Percentiles rank a stretch among this genome's conserved stretches.
phyloP scores from a whole-genome alignment of 1,140 invertebrate species.

The Chrysoperla carnea region DNA sequence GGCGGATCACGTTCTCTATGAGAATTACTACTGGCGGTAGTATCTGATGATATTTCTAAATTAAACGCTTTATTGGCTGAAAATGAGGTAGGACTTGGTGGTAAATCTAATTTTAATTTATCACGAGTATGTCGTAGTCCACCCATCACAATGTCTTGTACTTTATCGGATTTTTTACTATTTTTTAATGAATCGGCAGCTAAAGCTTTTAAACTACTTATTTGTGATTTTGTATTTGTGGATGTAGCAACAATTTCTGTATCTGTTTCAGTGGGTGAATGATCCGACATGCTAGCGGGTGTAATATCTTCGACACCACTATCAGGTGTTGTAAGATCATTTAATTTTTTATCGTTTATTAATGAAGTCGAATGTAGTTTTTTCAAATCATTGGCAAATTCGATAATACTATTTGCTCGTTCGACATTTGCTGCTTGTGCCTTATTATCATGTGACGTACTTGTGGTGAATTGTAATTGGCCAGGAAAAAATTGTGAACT shows the following conservation, averaged over 20 bases:
- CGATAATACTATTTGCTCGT: not conserved
- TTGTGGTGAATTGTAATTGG: constrained; percentile 4
- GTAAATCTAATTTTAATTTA: constrained; percentile 49
- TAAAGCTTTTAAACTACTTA: constrained; percentile 9
- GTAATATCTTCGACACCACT: constrained; percentile 37
- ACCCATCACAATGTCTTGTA: constrained; percentile 29
- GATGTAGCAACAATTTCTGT: not conserved
- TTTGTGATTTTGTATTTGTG: constrained; percentile 13
- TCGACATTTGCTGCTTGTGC: not conserved
- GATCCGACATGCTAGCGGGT: constrained; percentile 23
- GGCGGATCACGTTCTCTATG: constrained; percentile 15
- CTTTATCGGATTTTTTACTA: constrained; percentile 10
- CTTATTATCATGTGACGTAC: not conserved
- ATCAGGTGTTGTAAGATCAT: constrained; percentile 30
- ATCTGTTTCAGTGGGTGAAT: not conserved
- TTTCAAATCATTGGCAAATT: not conserved
- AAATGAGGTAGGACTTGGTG: constrained; percentile 27
- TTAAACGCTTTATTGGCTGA: constrained; percentile 13
- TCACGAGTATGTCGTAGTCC: constrained; percentile 53
- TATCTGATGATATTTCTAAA: constrained; percentile 5
- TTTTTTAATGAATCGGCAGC: constrained; percentile 14
- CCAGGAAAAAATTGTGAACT: constrained; percentile 57
- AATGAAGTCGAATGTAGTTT: not conserved
- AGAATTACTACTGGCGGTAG: constrained; percentile 10
- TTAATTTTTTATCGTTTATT: not conserved